Evolutionary conservation across 2,113 vertebrate species (phyloP), one percentile per base, ranked within the genome.

Genomic region (Spea multiplicata): DNA sequence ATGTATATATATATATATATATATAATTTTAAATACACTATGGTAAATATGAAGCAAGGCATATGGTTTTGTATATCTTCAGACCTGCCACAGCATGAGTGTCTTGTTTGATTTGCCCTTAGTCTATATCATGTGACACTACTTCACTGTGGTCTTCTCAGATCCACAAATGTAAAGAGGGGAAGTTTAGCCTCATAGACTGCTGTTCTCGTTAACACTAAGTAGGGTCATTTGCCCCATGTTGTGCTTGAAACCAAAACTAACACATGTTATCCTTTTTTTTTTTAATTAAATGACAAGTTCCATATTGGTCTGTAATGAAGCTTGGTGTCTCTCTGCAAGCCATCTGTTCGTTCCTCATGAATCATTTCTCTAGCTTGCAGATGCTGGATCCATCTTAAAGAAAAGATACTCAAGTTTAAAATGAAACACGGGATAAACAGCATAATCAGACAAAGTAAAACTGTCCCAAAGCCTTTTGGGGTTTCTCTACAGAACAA

Each of bases 231-330:
- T 80, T 80, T 73, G 66, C 77, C 67, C 71, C 77, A 68, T 80
- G 77, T 80, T 80, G 77, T 73, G 77, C 77, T 80, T 67, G 64
- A 72, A 73, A 73, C 77, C 71, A 73, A 80, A 72, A 73, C 77
- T 73, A 80, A 80, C 77, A 80, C 77, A 73, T 80, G 70, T 80
- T 80, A 73, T 80, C 70, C 44, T 48, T 66, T 62, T 57, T 48
- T 66, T 49, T 66, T 44, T 66, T 45, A 30, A 68, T 72, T 47
- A 80, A 80, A 80, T 80, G 71, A 80, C 71, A 80, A 80, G 77
- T 80, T 80, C 70, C 77, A 80, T 80, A 80, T 80, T 80, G 77
- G 77, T 80, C 69, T 66, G 77, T 80, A 80, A 80, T 73, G 71
- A 80, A 80, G 77, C 77, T 80, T 61, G 77, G 77, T 80, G 77